These are phyloP conservation scores for Phenacoccus solenopsis DNA, from an alignment of 1,140 invertebrate species.

Conservation along the genomic window DNA sequence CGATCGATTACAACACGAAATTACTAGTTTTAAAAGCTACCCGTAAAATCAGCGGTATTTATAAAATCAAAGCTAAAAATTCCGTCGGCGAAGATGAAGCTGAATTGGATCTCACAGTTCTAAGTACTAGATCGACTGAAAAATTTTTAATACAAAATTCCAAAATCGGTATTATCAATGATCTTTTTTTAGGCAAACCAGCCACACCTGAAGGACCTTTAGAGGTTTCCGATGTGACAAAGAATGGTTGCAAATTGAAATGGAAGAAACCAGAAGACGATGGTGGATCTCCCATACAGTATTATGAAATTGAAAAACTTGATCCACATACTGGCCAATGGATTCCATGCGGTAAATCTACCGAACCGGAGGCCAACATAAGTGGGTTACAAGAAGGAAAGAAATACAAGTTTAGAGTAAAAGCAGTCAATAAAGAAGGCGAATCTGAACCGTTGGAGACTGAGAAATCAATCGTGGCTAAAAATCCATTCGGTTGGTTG, in stretches of 20 bases:
- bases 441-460: slow-evolving; percentile 91
- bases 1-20: slow-evolving; percentile 81
- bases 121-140: too few species aligned
- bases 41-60: slow-evolving; percentile 75
- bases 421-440: slow-evolving; percentile 97
- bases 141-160: too few species aligned
- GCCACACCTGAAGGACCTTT: slow-evolving; percentile 72
- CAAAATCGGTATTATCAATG: too few species aligned
- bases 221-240: slow-evolving; percentile 78
- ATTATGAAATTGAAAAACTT: slow-evolving; percentile 95
- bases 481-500: slow-evolving; percentile 89
- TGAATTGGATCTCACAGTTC: slow-evolving; percentile 74
- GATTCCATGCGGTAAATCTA: slow-evolving; percentile 72
- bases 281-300: slow-evolving; percentile 80
- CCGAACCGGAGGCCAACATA: slow-evolving; percentile 67
- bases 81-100: slow-evolving; percentile 87
- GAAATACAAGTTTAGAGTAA: slow-evolving; percentile 96
- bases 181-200: slow-evolving; percentile 42
- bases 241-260: slow-evolving; percentile 84
- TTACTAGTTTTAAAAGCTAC: slow-evolving; percentile 72
- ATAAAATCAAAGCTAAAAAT: slow-evolving; percentile 83
- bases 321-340: slow-evolving; percentile 86
- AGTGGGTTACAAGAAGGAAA: slow-evolving; percentile 84
- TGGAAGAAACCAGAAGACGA: slow-evolving; percentile 91
- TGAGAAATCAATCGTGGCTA: slow-evolving; percentile 87